A percentile compares a stretch with the other conserved stretches of the same genome.
These are phyloP conservation scores for Diadegma fenestrale DNA, from an alignment of 2,888 invertebrate genomes.

Conservation along the genomic window DNA sequence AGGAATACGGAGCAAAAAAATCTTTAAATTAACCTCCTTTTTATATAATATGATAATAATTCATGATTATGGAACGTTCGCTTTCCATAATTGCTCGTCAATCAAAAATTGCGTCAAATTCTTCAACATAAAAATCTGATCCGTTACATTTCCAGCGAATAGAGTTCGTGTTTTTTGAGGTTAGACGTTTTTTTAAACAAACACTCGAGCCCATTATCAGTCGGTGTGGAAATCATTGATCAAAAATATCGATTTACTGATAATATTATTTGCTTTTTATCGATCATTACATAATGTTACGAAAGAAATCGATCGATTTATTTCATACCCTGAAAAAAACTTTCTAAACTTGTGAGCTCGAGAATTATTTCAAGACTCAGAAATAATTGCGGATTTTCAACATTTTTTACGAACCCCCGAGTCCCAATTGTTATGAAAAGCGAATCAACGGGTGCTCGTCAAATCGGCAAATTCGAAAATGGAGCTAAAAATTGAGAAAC, in stretches of 20 bases:
- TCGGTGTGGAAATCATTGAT: not conserved
- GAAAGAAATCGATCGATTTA: not conserved
- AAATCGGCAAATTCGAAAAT: not conserved
- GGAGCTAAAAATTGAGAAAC: not conserved
- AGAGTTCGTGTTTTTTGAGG: not conserved
- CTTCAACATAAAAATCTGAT: not conserved
- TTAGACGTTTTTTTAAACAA: not conserved
- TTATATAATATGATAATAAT: not conserved
- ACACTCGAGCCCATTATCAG: not conserved
- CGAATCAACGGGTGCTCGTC: too few relatives aligned
- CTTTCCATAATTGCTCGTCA: not conserved
- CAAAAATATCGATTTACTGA: not conserved
- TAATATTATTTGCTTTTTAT: not conserved
- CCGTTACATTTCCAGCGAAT: not conserved
- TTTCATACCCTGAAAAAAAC: not conserved
- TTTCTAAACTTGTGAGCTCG: not conserved
- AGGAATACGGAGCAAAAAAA: not conserved
- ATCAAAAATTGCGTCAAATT: not conserved
- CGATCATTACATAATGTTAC: not conserved
- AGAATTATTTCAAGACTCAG: too few relatives aligned
- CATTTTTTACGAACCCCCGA: too few relatives aligned
- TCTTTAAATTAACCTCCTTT: not conserved
- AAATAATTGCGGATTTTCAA: too few relatives aligned
- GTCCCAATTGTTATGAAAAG: too few relatives aligned
- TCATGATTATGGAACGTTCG: not conserved